Evolutionary conservation across 1,140 invertebrate species (phyloP), one percentile per base, ranked within the genome.

Genomic region (Babylonia areolata): DNA sequence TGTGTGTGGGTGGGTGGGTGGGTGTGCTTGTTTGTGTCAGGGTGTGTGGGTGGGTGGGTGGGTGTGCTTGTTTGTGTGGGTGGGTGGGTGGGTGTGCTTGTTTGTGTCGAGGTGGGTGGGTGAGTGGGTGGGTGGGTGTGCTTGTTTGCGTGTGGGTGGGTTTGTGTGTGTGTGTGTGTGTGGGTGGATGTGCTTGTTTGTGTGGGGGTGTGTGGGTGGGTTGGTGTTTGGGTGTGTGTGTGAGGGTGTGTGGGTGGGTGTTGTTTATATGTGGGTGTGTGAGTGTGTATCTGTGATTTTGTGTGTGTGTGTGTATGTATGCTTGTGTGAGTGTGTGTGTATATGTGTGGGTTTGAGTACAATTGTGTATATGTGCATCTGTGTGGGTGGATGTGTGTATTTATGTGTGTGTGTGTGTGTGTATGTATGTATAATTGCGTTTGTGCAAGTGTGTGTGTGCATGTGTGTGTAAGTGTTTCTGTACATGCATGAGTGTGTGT

Each of bases 341-440:
- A 23, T 28, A 23, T 28, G 58, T n/a, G 17, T 28, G 28, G 28
- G 31, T 46, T 11, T 69, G 5, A 23, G 64, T 73, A 42, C 33
- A 84, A 33, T 31, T 86, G 23, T 73, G 40, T 39, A 31, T 86
- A 20, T 42, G 75, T 78, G 75, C 3, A n/a, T 37, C 5, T 78
- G 75, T 78, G 75, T 15, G 20, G 42, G 5, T 64, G 58, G 58
- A 20, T 17, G 23, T 3, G 9, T 3, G 20, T 20, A n/a, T 35
- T 12, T 33, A 78, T n/a, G 75, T 17, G 75, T 78, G 75, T 39
- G 40, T 37, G 40, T 39, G 40, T 78, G 40, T 37, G 35, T 35
- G 58, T 28, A 23, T 28, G 58, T n/a, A 6, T 28, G 28, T 64
- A 23, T 64, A 23, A 23, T 12, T 64, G 58, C 28, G 58, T 64